Evolutionary conservation across 2,888 invertebrate genomes (phyloP).

Genomic region (Parapristionchus giblindavisi): DNA sequence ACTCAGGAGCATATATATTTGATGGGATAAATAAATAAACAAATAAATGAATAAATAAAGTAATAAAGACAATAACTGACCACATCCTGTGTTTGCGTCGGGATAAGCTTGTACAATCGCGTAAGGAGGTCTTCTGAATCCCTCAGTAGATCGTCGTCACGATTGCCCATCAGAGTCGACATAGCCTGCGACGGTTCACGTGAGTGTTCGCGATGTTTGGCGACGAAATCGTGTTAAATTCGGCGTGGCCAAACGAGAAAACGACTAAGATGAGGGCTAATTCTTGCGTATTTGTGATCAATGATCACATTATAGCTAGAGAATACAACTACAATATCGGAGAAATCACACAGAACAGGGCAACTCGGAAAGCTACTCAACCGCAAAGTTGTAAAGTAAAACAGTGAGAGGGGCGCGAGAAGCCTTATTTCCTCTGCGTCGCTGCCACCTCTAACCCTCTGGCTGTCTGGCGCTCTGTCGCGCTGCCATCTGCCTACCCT

Average conservation of each 20-base stretch:
- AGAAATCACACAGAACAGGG: background rate
- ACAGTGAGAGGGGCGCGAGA: background rate
- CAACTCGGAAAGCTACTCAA: background rate
- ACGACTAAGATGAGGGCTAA: background rate
- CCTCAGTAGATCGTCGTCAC: slow-evolving; percentile 22
- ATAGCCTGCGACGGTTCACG: background rate
- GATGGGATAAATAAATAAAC: no score
- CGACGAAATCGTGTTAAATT: slow-evolving; percentile 5
- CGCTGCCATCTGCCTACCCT: background rate
- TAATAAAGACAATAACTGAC: slow-evolving; percentile 50
- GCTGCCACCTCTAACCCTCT: no score
- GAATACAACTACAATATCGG: no score
- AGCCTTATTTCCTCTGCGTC: slow-evolving; percentile 22
- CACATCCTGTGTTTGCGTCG: slow-evolving; percentile 61
- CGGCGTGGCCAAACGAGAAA: background rate
- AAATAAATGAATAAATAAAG: no score
- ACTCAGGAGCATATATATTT: no score
- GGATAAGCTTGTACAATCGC: slow-evolving; percentile 44
- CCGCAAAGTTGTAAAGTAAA: slow-evolving; percentile 21
- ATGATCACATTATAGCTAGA: no score
- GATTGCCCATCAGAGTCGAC: background rate
- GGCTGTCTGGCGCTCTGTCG: no score
- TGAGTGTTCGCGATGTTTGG: background rate
- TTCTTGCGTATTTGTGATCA: no score
- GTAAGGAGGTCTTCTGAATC: slow-evolving; percentile 41